Evolutionary conservation across 2,797 vertebrate species (phyloP).

Genomic region (Microcaecilia unicolor): DNA sequence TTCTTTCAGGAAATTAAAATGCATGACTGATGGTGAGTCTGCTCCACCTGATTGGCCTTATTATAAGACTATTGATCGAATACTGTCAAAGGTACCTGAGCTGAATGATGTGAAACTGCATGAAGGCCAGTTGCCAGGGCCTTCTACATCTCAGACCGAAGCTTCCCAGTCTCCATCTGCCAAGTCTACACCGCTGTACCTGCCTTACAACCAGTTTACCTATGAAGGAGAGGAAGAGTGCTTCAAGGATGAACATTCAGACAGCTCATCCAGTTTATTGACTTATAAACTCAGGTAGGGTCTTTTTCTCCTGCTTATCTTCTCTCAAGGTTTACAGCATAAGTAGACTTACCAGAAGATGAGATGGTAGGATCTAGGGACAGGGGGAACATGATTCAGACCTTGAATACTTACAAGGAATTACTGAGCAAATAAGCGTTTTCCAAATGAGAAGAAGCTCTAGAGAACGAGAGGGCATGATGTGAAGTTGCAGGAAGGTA

Average conservation of each 20-base stretch:
- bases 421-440: too few relatives aligned
- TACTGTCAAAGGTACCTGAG: constrained; percentile 84
- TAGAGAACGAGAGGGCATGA: too few relatives aligned
- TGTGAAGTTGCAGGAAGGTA: too few relatives aligned
- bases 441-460: too few relatives aligned
- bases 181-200: constrained; percentile 72
- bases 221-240: constrained; percentile 85
- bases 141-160: constrained; percentile 76
- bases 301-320: too few relatives aligned
- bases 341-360: too few relatives aligned
- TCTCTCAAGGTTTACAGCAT: too few relatives aligned
- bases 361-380: too few relatives aligned
- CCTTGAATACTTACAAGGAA: too few relatives aligned
- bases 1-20: constrained; percentile 83
- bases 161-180: constrained; percentile 68
- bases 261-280: constrained; percentile 77
- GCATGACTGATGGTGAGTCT: constrained; percentile 66
- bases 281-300: constrained; percentile 70
- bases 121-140: constrained; percentile 71
- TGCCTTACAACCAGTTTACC: constrained; percentile 81
- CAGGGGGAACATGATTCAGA: too few relatives aligned
- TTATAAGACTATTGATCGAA: constrained; percentile 89
- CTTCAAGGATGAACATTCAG: constrained; percentile 75
- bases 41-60: constrained; percentile 88
- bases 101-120: constrained; percentile 67